Conservation (phyloP, 2,113 vertebrate genomes). For the Pampusana beccarii region DNA sequence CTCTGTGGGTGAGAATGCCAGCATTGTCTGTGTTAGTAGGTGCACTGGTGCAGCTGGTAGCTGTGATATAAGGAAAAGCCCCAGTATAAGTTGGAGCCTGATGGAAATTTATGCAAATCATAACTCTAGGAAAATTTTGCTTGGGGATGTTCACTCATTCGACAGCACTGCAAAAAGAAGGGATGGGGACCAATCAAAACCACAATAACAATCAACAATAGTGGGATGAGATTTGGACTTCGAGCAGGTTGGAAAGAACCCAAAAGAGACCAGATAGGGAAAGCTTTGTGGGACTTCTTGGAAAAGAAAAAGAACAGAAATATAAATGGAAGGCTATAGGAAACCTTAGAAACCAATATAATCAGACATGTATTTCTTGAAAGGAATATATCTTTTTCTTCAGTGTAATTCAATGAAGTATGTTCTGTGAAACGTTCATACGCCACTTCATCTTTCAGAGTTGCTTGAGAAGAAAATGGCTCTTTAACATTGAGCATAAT, state of each 20-base stretch:
- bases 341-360: not conserved
- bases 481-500: not conserved
- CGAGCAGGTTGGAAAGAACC: not conserved
- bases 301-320: not conserved
- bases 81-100: not conserved
- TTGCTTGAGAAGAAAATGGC: not conserved
- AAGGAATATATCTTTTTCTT: not conserved
- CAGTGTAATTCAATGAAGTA: not conserved
- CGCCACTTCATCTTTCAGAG: not conserved
- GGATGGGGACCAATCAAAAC: not conserved
- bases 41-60: not conserved
- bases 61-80: not conserved
- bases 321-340: not conserved
- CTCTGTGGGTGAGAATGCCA: not conserved
- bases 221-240: not conserved
- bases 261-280: not conserved
- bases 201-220: accelerated
- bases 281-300: not conserved
- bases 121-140: not conserved
- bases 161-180: not conserved
- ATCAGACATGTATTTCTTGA: not conserved
- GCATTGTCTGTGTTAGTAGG: not conserved
- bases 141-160: not conserved
- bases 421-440: not conserved
- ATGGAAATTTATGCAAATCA: not conserved